A percentile compares a stretch with the other conserved stretches of the same genome.
phyloP scores from a whole-genome alignment of 2,797 vertebrate genomes.

The Arnoldichthys spilopterus region DNA sequence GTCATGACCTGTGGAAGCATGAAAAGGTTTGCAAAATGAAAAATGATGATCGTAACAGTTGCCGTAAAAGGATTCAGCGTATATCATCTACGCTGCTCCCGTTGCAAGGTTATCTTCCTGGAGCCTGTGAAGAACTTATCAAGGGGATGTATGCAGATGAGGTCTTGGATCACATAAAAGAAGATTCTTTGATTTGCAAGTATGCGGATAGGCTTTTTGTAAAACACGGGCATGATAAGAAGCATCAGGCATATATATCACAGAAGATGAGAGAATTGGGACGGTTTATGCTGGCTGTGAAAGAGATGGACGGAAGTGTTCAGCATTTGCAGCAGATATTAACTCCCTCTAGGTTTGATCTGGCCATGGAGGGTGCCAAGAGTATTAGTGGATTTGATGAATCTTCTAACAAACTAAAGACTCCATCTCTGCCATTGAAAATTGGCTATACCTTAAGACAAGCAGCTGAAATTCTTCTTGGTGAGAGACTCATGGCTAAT shows the following conservation, averaged over 20 bases:
- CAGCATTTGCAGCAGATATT: slow-evolving; percentile 28
- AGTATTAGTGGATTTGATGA: slow-evolving; percentile 36
- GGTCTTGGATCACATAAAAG: slow-evolving; percentile 34
- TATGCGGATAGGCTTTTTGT: slow-evolving; percentile 38
- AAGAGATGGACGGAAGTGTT: slow-evolving; percentile 37
- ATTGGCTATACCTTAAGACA: slow-evolving; percentile 18
- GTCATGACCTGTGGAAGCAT: slow-evolving; percentile 42
- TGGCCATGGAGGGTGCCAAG: slow-evolving; percentile 19
- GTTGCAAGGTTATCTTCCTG: slow-evolving; percentile 9
- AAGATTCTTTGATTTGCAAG: slow-evolving; percentile 44
- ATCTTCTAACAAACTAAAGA: slow-evolving; percentile 8
- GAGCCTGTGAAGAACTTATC: slow-evolving; percentile 21
- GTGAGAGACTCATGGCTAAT: slow-evolving; percentile 9
- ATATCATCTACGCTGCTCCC: slow-evolving; percentile 6
- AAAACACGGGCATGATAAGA: slow-evolving; percentile 26
- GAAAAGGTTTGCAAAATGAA: slow-evolving; percentile 38
- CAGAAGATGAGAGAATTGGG: slow-evolving; percentile 47
- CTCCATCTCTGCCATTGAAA: slow-evolving; percentile 10
- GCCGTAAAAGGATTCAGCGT: slow-evolving; percentile 9
- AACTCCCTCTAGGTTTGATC: slow-evolving; percentile 21
- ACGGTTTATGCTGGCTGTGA: slow-evolving; percentile 43
- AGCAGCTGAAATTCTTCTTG: slow-evolving; percentile 27
- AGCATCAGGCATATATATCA: slow-evolving; percentile 25
- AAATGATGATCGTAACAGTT: background rate
- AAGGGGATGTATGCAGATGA: slow-evolving; percentile 26